Base-by-base conservation (phyloP, 1,140 invertebrate species). In the Carposina sasakii region DNA sequence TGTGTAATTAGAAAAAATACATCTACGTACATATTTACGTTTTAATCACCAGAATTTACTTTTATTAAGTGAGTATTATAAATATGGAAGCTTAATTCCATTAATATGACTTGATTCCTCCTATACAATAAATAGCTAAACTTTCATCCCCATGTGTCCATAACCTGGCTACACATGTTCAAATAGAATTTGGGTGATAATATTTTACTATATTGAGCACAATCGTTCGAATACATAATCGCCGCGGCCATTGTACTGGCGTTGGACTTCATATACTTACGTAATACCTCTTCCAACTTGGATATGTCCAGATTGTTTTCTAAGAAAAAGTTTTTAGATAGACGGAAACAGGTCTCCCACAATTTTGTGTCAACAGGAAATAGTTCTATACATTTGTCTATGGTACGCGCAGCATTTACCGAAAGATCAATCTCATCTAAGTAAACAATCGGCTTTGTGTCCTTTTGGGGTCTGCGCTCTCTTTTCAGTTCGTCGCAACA, bases 101-200 rank as follows among this genome's bases (percentile, higher is more conserved):
- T n/a, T n/a, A n/a, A n/a, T n/a, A n/a, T n/a, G n/a, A n/a, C n/a
- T n/a, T n/a, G n/a, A n/a, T n/a, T n/a, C n/a, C n/a, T n/a, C n/a
- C n/a, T n/a, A n/a, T n/a, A n/a, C n/a, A n/a, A n/a, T n/a, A n/a
- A n/a, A n/a, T n/a, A n/a, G n/a, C n/a, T n/a, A n/a, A n/a, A n/a
- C n/a, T n/a, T n/a, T 81, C 59, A 83, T 44, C 69, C 71, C 79
- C 79, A 83, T 6, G 76, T 71, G 53, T 83, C 74, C 17, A 83
- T 52, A 12, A 81, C 67, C 52, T 77, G 60, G 39, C 67, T 84
- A 41, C 77, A 81, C 69, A 84, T 76, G 51, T 79, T 81, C 47
- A 84, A 57, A 31, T 75, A 81, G 40, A 84, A 81, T 37, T 76
- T 81, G 0, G 77, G 73, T 1, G 76, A 63, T 2, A 84, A 50